Conservation (phyloP, 1,140 invertebrate genomes). For the Acromyrmex charruanus region DNA sequence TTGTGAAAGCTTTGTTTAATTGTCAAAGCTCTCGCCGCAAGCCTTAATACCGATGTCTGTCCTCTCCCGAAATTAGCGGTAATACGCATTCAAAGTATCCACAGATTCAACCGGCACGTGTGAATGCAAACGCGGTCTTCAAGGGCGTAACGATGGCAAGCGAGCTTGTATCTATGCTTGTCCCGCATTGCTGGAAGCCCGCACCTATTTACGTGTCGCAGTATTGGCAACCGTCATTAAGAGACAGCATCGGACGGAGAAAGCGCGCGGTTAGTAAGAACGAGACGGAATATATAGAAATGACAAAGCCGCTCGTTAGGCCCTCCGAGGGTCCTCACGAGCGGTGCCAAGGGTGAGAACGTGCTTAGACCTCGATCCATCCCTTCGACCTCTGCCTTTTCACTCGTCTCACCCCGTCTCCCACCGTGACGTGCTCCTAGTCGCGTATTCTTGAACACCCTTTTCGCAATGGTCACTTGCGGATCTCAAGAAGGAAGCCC, state of each 20-base stretch:
- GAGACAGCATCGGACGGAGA: conserved; percentile 67
- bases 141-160: conserved; percentile 69
- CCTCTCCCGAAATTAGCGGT: conserved; percentile 61
- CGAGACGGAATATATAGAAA: conserved; percentile 77
- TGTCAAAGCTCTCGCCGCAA: conserved; percentile 28
- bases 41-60: conserved; percentile 65
- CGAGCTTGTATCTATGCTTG: conserved; percentile 58
- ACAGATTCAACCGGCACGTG: conserved; percentile 64
- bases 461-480: conserved; percentile 77
- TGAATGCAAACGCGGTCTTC: conserved; percentile 65
- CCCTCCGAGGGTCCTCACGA: conserved; percentile 84
- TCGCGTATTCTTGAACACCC: conserved; percentile 72
- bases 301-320: conserved; percentile 86
- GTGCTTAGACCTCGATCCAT: conserved; percentile 84
- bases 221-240: conserved; percentile 80
- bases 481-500: conserved; percentile 53
- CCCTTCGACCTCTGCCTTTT: conserved; percentile 80
- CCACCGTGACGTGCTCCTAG: conserved; percentile 58
- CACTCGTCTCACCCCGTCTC: conserved; percentile 58
- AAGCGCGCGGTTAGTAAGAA: conserved; percentile 38
- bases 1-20: conserved; percentile 26
- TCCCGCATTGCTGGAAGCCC: conserved; percentile 46
- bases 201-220: conserved; percentile 75
- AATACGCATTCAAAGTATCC: conserved; percentile 67
- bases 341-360: conserved; percentile 84